Evolutionary conservation across 2,888 invertebrate species (phyloP).

Genomic region (Aphrophora alni): DNA sequence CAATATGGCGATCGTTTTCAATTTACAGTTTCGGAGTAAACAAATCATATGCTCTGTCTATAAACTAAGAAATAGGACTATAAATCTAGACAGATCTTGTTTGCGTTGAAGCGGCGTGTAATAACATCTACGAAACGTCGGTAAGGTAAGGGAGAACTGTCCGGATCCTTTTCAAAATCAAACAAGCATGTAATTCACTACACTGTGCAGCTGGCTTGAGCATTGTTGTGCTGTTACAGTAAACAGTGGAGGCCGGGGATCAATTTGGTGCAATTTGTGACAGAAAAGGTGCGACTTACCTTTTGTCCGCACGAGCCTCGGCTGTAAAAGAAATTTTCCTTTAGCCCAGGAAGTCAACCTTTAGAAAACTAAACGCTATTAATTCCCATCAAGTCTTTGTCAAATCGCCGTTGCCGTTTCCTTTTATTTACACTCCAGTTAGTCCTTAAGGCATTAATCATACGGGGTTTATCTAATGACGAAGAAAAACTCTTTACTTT

Average conservation of each 20-base stretch:
- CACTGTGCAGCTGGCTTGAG: not conserved
- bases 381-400: no score
- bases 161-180: not conserved
- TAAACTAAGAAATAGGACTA: not conserved
- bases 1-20: not conserved
- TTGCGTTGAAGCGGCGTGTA: not conserved
- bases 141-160: not conserved
- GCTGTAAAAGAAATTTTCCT: not conserved
- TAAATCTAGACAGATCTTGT: not conserved
- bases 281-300: not conserved
- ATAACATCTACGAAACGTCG: not conserved
- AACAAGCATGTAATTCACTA: not conserved
- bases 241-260: slow-evolving; percentile 9
- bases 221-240: not conserved
- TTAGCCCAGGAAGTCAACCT: not conserved
- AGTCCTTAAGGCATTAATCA: no score
- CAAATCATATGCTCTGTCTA: not conserved
- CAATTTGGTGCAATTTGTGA: slow-evolving; percentile 40
- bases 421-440: no score
- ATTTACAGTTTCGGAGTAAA: not conserved
- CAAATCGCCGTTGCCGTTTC: no score
- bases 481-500: no score
- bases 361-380: not conserved
- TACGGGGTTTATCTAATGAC: no score
- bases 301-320: slow-evolving; percentile 28